phyloP scores from a whole-genome alignment of 2,888 invertebrate species.

The Griposia aprilina region DNA sequence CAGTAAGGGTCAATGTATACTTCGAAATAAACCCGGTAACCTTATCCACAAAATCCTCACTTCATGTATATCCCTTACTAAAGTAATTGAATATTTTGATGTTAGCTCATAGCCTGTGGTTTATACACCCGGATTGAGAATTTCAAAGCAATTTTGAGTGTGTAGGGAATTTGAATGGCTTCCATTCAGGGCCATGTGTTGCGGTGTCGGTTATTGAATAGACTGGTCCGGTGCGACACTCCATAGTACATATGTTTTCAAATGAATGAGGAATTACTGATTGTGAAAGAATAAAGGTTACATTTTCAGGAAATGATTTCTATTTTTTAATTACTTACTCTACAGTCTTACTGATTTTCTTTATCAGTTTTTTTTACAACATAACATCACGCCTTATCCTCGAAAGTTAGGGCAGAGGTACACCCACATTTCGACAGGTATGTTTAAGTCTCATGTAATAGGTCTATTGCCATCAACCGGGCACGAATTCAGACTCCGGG shows the following conservation, averaged over 20 bases:
- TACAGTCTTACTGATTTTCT: no score
- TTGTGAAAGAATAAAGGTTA: neutral
- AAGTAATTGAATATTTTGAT: conserved; percentile 54
- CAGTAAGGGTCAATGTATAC: conserved; percentile 63
- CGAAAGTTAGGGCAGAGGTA: no score
- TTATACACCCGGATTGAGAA: conserved; percentile 34
- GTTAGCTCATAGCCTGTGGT: conserved; percentile 43
- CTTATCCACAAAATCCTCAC: conserved; percentile 18
- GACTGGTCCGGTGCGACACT: neutral
- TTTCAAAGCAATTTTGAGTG: conserved; percentile 47
- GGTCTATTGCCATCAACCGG: no score
- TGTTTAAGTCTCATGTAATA: no score
- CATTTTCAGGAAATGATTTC: neutral
- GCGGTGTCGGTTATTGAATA: conserved; percentile 24
- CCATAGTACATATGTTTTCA: conserved; percentile 5
- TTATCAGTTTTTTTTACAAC: no score
- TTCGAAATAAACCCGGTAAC: neutral
- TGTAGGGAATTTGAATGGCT: conserved; percentile 36
- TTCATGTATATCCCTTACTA: conserved; percentile 7
- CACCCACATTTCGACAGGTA: no score
- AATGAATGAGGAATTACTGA: neutral
- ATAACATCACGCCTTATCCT: no score
- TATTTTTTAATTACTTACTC: no score
- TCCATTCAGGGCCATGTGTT: conserved; percentile 19
- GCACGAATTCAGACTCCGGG: no score